These are phyloP conservation scores for Anastrepha obliqua DNA, from an alignment of 1,140 invertebrate species.

Conservation along the genomic window DNA sequence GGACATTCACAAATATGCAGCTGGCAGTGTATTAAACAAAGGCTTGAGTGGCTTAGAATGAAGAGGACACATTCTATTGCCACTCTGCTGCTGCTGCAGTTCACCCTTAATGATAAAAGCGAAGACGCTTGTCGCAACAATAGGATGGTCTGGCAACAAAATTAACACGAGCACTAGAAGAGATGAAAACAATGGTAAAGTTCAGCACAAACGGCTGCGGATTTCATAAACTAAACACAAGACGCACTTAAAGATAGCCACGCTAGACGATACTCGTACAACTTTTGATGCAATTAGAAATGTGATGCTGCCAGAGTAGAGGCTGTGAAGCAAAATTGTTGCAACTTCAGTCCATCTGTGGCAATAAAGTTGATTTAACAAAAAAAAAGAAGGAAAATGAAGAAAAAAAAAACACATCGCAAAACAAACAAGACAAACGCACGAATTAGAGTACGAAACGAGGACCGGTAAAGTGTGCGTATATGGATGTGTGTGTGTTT, in stretches of 20 bases:
- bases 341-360: background rate
- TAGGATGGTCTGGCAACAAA: background rate
- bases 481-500: background rate
- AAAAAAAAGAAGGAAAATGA: background rate
- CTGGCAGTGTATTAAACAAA: too few species aligned
- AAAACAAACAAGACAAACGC: conserved; percentile 11
- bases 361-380: background rate
- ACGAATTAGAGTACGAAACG: conserved; percentile 28
- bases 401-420: background rate
- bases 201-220: background rate
- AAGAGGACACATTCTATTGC: too few species aligned
- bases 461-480: background rate
- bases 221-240: conserved; percentile 27
- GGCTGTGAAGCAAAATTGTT: background rate
- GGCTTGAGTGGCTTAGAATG: too few species aligned
- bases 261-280: conserved; percentile 5
- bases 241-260: background rate
- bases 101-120: background rate
- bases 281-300: conserved; percentile 51
- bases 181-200: background rate
- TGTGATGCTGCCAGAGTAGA: background rate
- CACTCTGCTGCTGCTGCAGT: background rate
- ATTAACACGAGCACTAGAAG: background rate
- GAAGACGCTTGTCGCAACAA: background rate
- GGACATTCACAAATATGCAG: too few species aligned